Evolutionary conservation across 2,113 vertebrate genomes (phyloP).

Genomic region (Nymphicus hollandicus): DNA sequence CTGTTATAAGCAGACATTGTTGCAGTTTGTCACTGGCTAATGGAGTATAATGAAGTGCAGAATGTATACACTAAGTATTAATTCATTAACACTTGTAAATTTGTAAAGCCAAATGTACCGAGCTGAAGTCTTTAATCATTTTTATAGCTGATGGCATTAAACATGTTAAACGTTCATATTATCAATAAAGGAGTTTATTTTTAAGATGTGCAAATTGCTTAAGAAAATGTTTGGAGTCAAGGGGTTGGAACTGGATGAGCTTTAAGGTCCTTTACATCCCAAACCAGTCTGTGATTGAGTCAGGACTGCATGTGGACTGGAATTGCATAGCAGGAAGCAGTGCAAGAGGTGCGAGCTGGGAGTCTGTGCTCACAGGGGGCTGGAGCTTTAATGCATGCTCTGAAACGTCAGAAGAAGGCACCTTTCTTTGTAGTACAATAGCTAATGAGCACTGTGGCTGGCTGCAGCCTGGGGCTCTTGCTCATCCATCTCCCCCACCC

Average conservation of each 20-base stretch:
- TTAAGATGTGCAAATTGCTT: conserved; percentile 52
- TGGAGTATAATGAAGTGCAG: conserved; percentile 67
- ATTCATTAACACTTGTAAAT: conserved; percentile 74
- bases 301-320: not conserved
- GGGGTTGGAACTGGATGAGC: not conserved
- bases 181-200: conserved; percentile 72
- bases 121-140: conserved; percentile 71
- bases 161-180: conserved; percentile 68
- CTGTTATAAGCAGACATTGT: conserved; percentile 35
- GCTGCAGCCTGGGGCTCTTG: not conserved
- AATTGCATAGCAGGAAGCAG: not conserved
- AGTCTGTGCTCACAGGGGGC: fast-evolving
- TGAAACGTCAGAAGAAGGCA: not conserved
- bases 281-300: not conserved
- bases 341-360: too few relatives aligned
- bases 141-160: conserved; percentile 79
- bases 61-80: conserved; percentile 47
- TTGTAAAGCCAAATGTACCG: conserved; percentile 74
- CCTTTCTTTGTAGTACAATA: fast-evolving
- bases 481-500: too few relatives aligned
- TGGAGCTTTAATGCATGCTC: not conserved
- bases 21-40: conserved; percentile 63
- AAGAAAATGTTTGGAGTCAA: not conserved
- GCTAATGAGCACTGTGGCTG: not conserved
- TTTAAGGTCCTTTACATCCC: not conserved